Evolutionary conservation across 2,797 vertebrate species (phyloP).

Genomic region (Malacoraja senta): DNA sequence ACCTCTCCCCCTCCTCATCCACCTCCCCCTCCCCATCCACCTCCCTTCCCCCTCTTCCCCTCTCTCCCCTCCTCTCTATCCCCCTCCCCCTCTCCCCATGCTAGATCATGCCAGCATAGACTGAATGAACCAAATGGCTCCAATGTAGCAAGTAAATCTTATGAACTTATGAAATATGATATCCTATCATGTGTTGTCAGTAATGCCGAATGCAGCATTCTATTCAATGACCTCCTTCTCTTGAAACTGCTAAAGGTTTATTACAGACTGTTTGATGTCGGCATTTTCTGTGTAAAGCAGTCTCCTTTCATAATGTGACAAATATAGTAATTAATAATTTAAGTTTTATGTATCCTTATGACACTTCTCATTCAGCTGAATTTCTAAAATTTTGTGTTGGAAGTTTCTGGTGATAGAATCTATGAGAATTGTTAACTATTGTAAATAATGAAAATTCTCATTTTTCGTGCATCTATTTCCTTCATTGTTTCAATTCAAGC

Average conservation of each 20-base stretch:
- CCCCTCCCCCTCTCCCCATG: too few relatives aligned
- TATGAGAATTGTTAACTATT: not conserved
- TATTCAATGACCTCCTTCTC: not conserved
- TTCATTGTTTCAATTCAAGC: not conserved
- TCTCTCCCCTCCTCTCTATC: too few relatives aligned
- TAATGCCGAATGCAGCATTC: not conserved
- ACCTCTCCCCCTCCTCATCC: too few relatives aligned
- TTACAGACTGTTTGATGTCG: not conserved
- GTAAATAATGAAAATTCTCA: not conserved
- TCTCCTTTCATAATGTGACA: not conserved
- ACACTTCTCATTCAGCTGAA: not conserved
- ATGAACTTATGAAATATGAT: too few relatives aligned
- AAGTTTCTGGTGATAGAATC: not conserved
- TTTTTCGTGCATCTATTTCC: not conserved
- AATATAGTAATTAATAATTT: not conserved
- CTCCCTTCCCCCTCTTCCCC: too few relatives aligned
- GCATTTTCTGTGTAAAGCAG: not conserved
- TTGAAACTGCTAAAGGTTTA: not conserved
- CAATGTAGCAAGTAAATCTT: too few relatives aligned
- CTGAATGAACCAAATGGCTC: too few relatives aligned
- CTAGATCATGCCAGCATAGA: too few relatives aligned
- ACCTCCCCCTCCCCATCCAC: too few relatives aligned
- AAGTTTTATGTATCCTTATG: not conserved
- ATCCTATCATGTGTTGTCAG: not conserved
- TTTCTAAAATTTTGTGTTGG: not conserved